These are phyloP conservation scores for Psittacara wagleri DNA, from an alignment of 2,113 vertebrate species.

Conservation along the genomic window DNA sequence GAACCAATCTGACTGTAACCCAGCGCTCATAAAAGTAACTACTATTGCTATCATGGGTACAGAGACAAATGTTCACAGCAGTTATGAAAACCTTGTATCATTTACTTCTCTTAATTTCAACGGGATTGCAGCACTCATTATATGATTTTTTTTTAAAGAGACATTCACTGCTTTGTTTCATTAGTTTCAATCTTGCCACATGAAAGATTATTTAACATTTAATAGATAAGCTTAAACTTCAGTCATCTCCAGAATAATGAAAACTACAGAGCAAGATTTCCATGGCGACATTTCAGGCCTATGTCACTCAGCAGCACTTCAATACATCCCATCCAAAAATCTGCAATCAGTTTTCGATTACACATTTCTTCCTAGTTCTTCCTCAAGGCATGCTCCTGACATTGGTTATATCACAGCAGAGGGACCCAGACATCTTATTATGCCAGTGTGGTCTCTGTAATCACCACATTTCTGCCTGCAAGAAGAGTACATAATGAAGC, in stretches of 20 bases:
- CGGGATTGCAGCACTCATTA: background rate
- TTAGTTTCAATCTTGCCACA: slow-evolving; percentile 26
- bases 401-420: background rate
- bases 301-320: background rate
- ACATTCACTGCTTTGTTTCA: slow-evolving; percentile 13
- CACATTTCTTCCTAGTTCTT: background rate
- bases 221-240: slow-evolving; percentile 41
- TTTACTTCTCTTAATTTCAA: background rate
- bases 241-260: slow-evolving; percentile 30
- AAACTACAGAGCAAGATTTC: slow-evolving; percentile 19
- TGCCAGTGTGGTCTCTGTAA: background rate
- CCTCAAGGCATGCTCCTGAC: background rate
- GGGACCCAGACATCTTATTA: background rate
- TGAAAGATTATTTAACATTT: slow-evolving; percentile 48
- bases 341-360: background rate
- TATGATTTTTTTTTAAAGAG: background rate
- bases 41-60: background rate
- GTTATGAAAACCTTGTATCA: background rate
- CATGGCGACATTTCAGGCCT: slow-evolving; percentile 8
- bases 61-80: background rate
- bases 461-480: background rate
- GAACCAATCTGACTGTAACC: background rate
- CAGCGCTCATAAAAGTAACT: background rate
- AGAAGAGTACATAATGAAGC: background rate
- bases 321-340: background rate